Base-by-base conservation (phyloP, 1,140 invertebrate species). In the Bombus pascuorum region DNA sequence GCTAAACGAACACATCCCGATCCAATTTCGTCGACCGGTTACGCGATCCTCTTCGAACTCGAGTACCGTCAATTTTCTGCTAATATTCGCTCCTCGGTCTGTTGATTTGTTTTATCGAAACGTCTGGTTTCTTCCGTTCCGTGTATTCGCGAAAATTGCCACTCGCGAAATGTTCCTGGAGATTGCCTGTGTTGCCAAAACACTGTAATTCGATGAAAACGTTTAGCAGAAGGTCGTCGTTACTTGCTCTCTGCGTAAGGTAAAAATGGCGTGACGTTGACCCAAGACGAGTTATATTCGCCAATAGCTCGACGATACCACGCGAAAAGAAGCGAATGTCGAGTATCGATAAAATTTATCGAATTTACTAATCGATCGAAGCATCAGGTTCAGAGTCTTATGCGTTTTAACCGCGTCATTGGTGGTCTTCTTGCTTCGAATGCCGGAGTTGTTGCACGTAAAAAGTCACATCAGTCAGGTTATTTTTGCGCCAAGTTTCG, bases 21-120 rank as follows among this genome's bases (percentile, higher is more conserved):
- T 83, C 44, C 37, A 71, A 84, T 84, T 44, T 78, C 44, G 34
- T 42, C 73, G n/a, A 68, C 34, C 62, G 44, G 53, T 28, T 39
- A 68, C 44, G 18, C 18, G 59, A 34, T 39, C 4, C 10, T n/a
- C 62, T 53, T 22, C 47, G 15, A 39, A 57, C 34, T 68, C 57
- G 62, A 75, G n/a, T 34, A 1, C 22, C 32, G 25, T 77, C 65
- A n/a, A 70, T 68, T 78, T 70, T 28, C 74, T 28, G 18, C 28
- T 44, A 4, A 53, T 76, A 59, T 81, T 53, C 18, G 32, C 28
- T 9, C 10, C 79, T 3, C 47, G 18, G 22, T 81, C 34, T 8
- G 25, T 42, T n/a, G 15, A 53, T 47, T 53, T 32, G 39, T 42
- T n/a, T 68, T 4, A n/a, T 47, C 53, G 28, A 65, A 57, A 71